These are phyloP conservation scores for Lochmaea capreae DNA, from an alignment of 2,888 invertebrate genomes.

Conservation along the genomic window DNA sequence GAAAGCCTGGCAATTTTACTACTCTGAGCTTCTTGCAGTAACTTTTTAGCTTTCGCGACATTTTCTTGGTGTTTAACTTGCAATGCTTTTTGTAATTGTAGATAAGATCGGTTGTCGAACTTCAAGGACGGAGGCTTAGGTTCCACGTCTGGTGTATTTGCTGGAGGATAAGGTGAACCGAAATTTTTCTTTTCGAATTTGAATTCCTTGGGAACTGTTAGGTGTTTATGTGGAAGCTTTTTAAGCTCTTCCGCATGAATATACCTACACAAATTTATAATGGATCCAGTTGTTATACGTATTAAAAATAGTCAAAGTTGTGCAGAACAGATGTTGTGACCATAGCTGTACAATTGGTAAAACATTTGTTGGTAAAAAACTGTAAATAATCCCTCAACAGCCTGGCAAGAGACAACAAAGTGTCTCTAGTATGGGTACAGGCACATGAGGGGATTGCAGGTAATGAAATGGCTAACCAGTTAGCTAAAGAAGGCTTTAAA, in stretches of 20 bases:
- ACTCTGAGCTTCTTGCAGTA: conserved; percentile 51
- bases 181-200: conserved; percentile 29
- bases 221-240: conserved; percentile 38
- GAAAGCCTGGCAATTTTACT: neutral
- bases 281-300: too few relatives aligned
- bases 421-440: too few relatives aligned
- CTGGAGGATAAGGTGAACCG: conserved; percentile 40
- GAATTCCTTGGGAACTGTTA: conserved; percentile 52
- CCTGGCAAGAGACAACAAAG: too few relatives aligned
- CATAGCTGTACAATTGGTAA: too few relatives aligned
- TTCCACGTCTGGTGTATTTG: conserved; percentile 41
- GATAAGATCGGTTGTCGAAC: conserved; percentile 24
- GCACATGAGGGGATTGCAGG: too few relatives aligned
- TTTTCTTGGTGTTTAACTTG: conserved; percentile 36
- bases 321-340: too few relatives aligned
- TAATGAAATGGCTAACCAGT: too few relatives aligned
- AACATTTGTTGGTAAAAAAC: too few relatives aligned
- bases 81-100: conserved; percentile 42
- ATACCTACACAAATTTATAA: conserved; percentile 5
- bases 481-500: too few relatives aligned
- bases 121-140: neutral
- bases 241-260: conserved; percentile 35
- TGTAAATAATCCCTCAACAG: too few relatives aligned
- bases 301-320: too few relatives aligned
- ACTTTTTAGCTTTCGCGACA: conserved; percentile 50